phyloP scores from a whole-genome alignment of 2,113 vertebrate species.

The Otis tarda region DNA sequence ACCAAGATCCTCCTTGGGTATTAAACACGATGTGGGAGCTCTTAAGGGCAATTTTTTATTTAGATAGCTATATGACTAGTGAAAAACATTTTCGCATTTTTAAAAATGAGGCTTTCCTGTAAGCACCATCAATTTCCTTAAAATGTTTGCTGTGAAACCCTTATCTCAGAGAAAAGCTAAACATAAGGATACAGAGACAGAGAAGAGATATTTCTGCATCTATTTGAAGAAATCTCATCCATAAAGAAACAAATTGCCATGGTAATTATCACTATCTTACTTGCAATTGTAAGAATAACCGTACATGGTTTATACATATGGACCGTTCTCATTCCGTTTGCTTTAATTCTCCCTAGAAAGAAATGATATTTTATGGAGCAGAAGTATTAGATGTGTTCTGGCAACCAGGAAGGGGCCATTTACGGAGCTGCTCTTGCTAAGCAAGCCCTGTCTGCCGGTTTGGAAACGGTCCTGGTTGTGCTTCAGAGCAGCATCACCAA shows the following conservation, averaged over 20 bases:
- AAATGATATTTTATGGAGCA: conserved; percentile 57
- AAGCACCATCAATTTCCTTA: conserved; percentile 60
- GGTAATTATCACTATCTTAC: conserved; percentile 60
- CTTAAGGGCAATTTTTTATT: background rate
- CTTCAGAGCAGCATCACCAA: background rate
- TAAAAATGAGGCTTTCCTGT: conserved; percentile 8
- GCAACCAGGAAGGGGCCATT: background rate
- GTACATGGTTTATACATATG: conserved; percentile 39
- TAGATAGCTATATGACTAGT: background rate
- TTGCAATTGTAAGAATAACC: conserved; percentile 50
- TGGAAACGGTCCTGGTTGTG: background rate
- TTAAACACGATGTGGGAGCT: background rate
- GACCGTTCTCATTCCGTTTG: background rate
- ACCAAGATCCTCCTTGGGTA: background rate
- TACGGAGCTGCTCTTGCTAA: background rate
- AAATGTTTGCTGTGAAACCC: conserved; percentile 49
- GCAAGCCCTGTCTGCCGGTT: background rate
- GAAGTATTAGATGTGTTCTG: background rate
- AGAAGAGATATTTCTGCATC: conserved; percentile 61
- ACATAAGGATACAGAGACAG: conserved; percentile 48
- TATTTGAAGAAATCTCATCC: conserved; percentile 66
- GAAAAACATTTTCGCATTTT: background rate
- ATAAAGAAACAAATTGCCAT: conserved; percentile 70
- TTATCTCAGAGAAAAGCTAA: conserved; percentile 47
- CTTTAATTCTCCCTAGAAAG: conserved; percentile 23